A percentile compares a stretch with the other conserved stretches of the same genome.
Conservation (phyloP, 2,888 invertebrate genomes). For the Rhagonycha fulva region DNA sequence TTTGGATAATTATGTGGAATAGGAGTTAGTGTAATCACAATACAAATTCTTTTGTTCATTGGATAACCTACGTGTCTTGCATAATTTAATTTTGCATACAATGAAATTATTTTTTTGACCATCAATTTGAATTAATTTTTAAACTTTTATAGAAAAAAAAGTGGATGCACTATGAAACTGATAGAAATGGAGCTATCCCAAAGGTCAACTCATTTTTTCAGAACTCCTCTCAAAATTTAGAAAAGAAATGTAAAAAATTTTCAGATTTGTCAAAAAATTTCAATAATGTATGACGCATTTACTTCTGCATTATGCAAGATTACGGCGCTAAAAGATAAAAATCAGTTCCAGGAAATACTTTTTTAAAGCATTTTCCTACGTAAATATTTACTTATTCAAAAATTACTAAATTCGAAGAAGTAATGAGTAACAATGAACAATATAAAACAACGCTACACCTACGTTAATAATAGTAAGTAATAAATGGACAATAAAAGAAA, state of each 20-base stretch:
- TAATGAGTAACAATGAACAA: background rate
- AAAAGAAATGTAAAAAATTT: background rate
- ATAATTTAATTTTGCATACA: background rate
- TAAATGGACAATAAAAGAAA: background rate
- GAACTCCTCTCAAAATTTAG: too few species aligned
- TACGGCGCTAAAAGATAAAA: background rate
- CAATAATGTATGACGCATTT: background rate
- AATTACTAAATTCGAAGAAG: too few species aligned
- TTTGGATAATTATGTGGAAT: background rate
- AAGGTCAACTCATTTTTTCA: too few species aligned
- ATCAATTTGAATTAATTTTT: background rate
- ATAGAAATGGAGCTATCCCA: background rate
- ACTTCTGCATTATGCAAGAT: background rate
- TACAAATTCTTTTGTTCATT: background rate
- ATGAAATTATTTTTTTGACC: background rate
- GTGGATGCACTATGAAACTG: background rate
- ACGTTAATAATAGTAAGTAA: background rate
- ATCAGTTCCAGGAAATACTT: too few species aligned
- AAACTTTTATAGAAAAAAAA: background rate
- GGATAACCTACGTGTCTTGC: background rate
- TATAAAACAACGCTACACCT: background rate
- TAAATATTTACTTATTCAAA: too few species aligned
- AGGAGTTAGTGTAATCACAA: background rate
- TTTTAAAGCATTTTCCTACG: too few species aligned
- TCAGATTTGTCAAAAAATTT: background rate